Base-by-base conservation (phyloP, 2,888 invertebrate genomes). In the Leptopilina syphax region DNA sequence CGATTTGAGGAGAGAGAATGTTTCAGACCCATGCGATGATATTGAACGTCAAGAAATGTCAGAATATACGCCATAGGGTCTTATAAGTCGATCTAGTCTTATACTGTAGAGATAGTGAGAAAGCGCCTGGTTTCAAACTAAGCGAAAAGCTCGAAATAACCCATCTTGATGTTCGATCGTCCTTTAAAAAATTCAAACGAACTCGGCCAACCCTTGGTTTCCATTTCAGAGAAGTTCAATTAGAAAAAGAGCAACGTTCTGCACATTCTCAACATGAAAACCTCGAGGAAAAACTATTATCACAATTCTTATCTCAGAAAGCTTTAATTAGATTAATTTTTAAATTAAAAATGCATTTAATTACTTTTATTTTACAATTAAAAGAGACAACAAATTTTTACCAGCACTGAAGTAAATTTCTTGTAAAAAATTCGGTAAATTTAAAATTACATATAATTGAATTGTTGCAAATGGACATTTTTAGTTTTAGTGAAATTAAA, bases 171-270 rank as follows among this genome's bases (percentile, higher is more conserved):
- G 65, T 57, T 63, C 65, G 57, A 79, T 78, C 77, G 65, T 54
- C 76, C 54, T 54, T 41, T 80, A 73, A 80, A 81, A 78, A 78
- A 81, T 81, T 78, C 68, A 81, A 18, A 27, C 65, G 50, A 67
- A 78, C 76, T 54, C 18, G 10, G 10, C 76, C 70, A 41, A 44
- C 24, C 60, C 57, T 44, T 67, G 67, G 47, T 63, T 13, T 41
- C 54, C 27, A 44, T 73, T 78, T 63, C 50, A 24, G 60, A 27
- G 50, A 13, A 24, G 60, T 44, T 57, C 60, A 67, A 76, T 67
- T 66, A 47, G 57, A 57, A 60, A 60, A 50, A 6, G 13, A 79
- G 27, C 18, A 44, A 67, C 5, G 50, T 13, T 13, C 24, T 27
- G 68, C 12, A 12, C 34, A 47, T 44, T 57, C 80, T 54, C 18